Percentiles rank a stretch among this genome's conserved stretches.
phyloP scores from a whole-genome alignment of 2,797 vertebrate genomes.

The Staurois parvus region DNA sequence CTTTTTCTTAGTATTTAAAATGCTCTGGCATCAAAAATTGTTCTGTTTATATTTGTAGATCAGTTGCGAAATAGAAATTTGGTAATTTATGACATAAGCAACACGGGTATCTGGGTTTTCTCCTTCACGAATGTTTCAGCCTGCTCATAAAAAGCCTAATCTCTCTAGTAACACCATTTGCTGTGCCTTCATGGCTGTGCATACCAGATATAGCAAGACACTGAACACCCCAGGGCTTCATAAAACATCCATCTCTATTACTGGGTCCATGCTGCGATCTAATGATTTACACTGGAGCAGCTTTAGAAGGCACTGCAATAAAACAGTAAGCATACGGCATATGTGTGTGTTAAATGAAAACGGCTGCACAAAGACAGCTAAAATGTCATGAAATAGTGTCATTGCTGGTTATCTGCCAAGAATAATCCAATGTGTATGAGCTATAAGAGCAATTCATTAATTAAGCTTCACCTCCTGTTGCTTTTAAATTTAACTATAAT shows the following conservation, averaged over 20 bases:
- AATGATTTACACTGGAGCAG: conserved; percentile 21
- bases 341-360: conserved; percentile 23
- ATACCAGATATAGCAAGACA: conserved; percentile 17
- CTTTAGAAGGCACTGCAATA: conserved; percentile 24
- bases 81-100: too few relatives aligned
- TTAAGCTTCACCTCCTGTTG: too few relatives aligned
- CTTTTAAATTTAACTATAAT: too few relatives aligned
- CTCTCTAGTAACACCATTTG: neutral
- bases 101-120: too few relatives aligned
- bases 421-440: too few relatives aligned
- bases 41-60: too few relatives aligned
- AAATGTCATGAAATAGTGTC: neutral
- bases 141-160: too few relatives aligned
- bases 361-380: conserved; percentile 4
- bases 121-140: too few relatives aligned
- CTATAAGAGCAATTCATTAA: too few relatives aligned
- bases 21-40: too few relatives aligned
- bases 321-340: conserved; percentile 18
- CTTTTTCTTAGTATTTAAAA: too few relatives aligned
- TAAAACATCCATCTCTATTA: conserved; percentile 24
- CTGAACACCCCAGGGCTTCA: conserved; percentile 20
- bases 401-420: neutral
- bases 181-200: neutral
- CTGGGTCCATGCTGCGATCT: conserved; percentile 25
- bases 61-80: too few relatives aligned